Base-by-base conservation (phyloP, 2,888 invertebrate genomes). In the Scotopteryx bipunctaria region DNA sequence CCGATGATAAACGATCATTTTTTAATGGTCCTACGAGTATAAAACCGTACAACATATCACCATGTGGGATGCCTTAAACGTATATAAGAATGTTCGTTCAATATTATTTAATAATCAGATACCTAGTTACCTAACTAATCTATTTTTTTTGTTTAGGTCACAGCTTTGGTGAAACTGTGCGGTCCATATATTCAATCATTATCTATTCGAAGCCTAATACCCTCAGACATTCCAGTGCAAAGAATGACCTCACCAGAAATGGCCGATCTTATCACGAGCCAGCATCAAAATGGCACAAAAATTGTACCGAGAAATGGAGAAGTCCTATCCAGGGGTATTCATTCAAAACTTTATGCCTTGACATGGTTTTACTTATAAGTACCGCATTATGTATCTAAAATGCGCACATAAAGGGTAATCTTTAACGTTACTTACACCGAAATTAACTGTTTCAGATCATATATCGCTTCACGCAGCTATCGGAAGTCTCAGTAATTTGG, bases 381-480 rank as follows among this genome's bases (percentile, higher is more conserved):
- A 27, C 9, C 21, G 31, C 19, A 19, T 19, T 5, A 19, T n/a
- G n/a, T n/a, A n/a, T n/a, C n/a, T n/a, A n/a, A n/a, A n/a, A 9
- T 9, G 1, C 3, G 8, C 11, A 0, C 4, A 11, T 1, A 9
- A 11, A 27, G 11, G 3, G 1, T 11, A 27, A 9, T 8, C 8
- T 27, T 19, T 36, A n/a, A n/a, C n/a, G n/a, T n/a, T n/a, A n/a
- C n/a, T n/a, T n/a, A n/a, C n/a, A n/a, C n/a, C n/a, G n/a, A n/a
- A n/a, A n/a, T 32, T n/a, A 0, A 21, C 2, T 2, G 19, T 51
- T 51, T 36, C 27, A 91, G 91, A 91, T 74, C 91, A 91, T 46
- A 87, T 91, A 59, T 89, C 91, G 3, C 67, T 91, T 48, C 87
- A 91, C 58, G 91, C 90, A 31, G 87, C 88, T 11, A 71, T 91